Evolutionary conservation across 2,797 vertebrate species (phyloP).

Genomic region (Coregonus suidteri): DNA sequence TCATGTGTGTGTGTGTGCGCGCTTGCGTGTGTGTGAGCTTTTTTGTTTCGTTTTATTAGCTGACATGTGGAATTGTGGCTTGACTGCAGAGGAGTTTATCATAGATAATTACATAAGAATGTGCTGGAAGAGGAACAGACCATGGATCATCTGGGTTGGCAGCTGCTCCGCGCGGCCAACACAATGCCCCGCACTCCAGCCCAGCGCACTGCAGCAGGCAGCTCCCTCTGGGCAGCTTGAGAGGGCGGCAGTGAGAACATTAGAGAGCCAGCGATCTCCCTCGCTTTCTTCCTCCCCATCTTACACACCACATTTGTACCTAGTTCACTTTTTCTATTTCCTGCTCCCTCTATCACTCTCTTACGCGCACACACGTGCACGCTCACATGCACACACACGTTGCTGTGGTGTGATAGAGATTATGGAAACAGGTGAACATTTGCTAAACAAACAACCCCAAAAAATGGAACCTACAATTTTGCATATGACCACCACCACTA

Average conservation of each 20-base stretch:
- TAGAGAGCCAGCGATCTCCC: conserved; percentile 48
- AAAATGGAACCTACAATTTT: too few relatives aligned
- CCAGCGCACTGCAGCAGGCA: conserved; percentile 43
- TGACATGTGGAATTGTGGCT: conserved; percentile 72
- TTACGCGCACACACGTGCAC: not conserved
- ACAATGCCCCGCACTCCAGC: conserved; percentile 39
- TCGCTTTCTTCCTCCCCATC: conserved; percentile 45
- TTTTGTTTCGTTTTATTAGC: conserved; percentile 60
- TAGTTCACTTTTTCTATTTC: too few relatives aligned
- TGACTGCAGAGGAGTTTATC: conserved; percentile 73
- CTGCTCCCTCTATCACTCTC: too few relatives aligned
- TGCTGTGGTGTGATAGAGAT: too few relatives aligned
- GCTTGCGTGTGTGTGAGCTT: conserved; percentile 14
- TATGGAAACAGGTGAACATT: too few relatives aligned
- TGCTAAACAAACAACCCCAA: too few relatives aligned
- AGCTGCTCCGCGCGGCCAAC: conserved; percentile 49
- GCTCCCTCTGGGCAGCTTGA: conserved; percentile 58
- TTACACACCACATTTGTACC: not conserved
- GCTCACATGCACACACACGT: not conserved
- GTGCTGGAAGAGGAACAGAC: conserved; percentile 71
- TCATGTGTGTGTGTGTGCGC: conserved; percentile 21
- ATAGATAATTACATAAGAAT: conserved; percentile 76
- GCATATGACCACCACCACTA: too few relatives aligned
- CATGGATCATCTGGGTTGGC: conserved; percentile 66
- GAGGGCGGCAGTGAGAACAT: conserved; percentile 37